phyloP scores from a whole-genome alignment of 2,888 invertebrate genomes.

The Acrobasis repandana region DNA sequence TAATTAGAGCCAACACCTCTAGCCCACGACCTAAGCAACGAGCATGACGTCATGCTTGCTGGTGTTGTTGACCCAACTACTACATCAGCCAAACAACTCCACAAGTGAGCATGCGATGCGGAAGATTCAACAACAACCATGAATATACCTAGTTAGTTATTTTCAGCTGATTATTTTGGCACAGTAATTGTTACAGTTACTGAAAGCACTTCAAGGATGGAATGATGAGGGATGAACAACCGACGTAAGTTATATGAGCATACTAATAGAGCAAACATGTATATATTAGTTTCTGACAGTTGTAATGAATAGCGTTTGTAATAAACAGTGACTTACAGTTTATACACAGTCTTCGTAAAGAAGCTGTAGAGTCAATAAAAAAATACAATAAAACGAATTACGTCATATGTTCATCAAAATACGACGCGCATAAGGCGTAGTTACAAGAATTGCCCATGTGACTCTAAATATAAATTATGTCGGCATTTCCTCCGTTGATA shows the following conservation, averaged over 20 bases:
- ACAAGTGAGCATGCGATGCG: slow-evolving; percentile 37
- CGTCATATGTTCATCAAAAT: neutral
- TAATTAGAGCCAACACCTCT: slow-evolving; percentile 60
- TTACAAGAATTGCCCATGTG: neutral
- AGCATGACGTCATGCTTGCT: slow-evolving; percentile 74
- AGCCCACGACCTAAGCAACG: slow-evolving; percentile 59
- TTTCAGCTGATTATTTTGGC: slow-evolving; percentile 6
- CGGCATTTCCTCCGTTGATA: neutral
- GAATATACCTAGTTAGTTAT: slow-evolving; percentile 8
- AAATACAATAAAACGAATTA: neutral
- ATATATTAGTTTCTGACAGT: too few species aligned
- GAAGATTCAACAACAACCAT: slow-evolving; percentile 21
- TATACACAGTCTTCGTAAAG: neutral
- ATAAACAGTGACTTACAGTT: neutral
- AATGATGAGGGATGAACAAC: neutral
- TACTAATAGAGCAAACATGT: too few species aligned
- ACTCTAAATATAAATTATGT: neutral
- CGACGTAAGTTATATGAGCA: neutral
- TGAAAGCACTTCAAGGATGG: neutral
- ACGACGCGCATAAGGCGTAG: neutral
- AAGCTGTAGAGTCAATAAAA: neutral
- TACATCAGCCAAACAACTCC: slow-evolving; percentile 37
- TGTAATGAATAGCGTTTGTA: too few species aligned
- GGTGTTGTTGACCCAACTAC: slow-evolving; percentile 72
- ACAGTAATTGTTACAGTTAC: slow-evolving; percentile 1